A percentile compares a stretch with the other conserved stretches of the same genome.
phyloP scores from a whole-genome alignment of 2,113 vertebrate genomes.

The Silurus asotus region DNA sequence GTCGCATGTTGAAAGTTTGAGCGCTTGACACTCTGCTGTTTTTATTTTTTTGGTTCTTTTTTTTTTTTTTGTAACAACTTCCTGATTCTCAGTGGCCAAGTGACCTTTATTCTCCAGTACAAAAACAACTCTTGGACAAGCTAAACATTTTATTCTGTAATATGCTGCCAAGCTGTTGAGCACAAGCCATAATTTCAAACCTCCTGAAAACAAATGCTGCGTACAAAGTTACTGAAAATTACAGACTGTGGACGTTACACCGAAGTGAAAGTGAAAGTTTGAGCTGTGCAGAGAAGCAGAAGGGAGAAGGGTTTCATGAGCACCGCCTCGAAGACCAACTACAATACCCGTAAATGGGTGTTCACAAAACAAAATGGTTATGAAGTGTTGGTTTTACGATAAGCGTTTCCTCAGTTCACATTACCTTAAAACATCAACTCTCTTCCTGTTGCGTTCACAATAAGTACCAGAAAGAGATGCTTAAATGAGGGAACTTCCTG shows the following conservation, averaged over 20 bases:
- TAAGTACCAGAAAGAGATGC: neutral
- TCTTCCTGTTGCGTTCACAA: neutral
- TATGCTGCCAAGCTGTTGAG: neutral
- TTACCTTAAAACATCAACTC: neutral
- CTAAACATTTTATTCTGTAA: neutral
- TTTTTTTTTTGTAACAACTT: neutral
- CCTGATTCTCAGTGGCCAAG: neutral
- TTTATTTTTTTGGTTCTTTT: neutral
- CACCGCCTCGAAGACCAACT: neutral
- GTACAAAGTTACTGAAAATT: neutral
- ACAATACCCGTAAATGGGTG: neutral
- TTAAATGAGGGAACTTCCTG: neutral
- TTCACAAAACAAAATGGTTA: neutral
- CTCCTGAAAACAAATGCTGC: neutral
- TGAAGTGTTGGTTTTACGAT: neutral
- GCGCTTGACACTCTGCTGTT: neutral
- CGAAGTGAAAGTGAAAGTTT: neutral
- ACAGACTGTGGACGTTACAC: neutral
- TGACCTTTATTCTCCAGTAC: neutral
- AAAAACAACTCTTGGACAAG: neutral
- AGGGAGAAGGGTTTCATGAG: neutral
- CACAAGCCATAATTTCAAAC: neutral
- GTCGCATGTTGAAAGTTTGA: neutral
- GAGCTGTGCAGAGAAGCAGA: neutral
- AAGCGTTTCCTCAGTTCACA: neutral